phyloP scores from a whole-genome alignment of 2,888 invertebrate species.

The Norana najaformis region DNA sequence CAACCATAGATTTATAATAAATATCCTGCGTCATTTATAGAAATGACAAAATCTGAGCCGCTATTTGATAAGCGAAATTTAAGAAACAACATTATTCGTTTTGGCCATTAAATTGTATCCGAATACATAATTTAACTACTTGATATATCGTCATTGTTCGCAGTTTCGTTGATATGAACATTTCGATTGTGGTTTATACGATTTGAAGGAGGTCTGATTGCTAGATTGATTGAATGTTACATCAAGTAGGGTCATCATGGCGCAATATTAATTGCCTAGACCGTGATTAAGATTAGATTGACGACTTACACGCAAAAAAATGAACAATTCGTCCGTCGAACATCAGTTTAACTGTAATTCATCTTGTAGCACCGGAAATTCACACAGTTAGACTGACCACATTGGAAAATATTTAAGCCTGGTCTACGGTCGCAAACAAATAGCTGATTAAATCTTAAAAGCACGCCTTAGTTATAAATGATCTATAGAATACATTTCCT shows the following conservation, averaged over 20 bases:
- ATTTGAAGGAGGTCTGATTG: neutral
- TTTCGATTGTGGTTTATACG: slow-evolving; percentile 20
- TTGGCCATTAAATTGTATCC: neutral
- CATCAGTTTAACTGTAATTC: neutral
- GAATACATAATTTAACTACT: neutral
- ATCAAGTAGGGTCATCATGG: neutral
- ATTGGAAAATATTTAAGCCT: neutral
- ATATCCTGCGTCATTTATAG: neutral
- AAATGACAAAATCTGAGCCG: neutral
- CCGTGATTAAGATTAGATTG: neutral
- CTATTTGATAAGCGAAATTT: neutral
- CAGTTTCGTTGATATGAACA: slow-evolving; percentile 15
- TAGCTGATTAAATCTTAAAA: too few species aligned
- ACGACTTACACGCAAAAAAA: neutral
- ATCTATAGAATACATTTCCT: too few species aligned
- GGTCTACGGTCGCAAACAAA: neutral
- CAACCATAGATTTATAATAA: neutral
- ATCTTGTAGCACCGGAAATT: neutral
- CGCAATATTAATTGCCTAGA: neutral
- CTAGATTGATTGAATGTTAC: slow-evolving; percentile 13
- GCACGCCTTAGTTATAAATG: too few species aligned
- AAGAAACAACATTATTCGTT: neutral
- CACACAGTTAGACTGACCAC: neutral
- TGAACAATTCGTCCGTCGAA: neutral
- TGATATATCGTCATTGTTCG: neutral